These are phyloP conservation scores for Xenopus petersii DNA, from an alignment of 2,797 vertebrate genomes.

Conservation along the genomic window DNA sequence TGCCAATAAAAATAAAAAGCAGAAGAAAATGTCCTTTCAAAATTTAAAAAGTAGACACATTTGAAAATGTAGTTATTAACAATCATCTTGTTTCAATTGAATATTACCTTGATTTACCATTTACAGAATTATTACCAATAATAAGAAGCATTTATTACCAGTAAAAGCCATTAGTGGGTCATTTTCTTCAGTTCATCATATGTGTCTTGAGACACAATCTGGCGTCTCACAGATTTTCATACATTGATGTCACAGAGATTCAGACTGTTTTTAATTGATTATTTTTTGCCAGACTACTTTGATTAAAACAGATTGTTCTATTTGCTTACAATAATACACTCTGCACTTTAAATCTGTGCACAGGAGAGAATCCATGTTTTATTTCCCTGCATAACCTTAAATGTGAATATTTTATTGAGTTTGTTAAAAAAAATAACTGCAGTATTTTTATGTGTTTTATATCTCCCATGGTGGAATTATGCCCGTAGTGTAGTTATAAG, in stretches of 20 bases:
- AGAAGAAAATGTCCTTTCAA: too few relatives aligned
- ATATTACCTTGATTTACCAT: constrained; percentile 83
- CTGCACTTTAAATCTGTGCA: constrained; percentile 62
- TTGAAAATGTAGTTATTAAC: too few relatives aligned
- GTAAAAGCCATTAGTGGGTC: constrained; percentile 84
- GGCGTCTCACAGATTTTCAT: constrained; percentile 83
- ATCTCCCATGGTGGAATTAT: constrained; percentile 43
- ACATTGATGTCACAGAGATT: constrained; percentile 80
- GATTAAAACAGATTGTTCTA: constrained; percentile 77
- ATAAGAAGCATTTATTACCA: constrained; percentile 83
- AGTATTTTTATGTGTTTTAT: constrained; percentile 58
- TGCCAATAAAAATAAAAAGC: too few relatives aligned
- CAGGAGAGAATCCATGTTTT: constrained; percentile 64
- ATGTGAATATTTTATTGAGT: constrained; percentile 55
- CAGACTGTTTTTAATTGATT: constrained; percentile 84
- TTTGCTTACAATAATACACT: constrained; percentile 72
- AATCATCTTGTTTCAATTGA: constrained; percentile 73
- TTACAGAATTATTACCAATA: constrained; percentile 84
- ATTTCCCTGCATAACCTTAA: constrained; percentile 66
- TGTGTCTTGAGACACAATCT: constrained; percentile 84
- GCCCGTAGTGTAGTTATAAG: background rate
- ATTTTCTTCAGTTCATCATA: constrained; percentile 84
- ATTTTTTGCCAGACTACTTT: constrained; percentile 79
- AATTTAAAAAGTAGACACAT: too few relatives aligned
- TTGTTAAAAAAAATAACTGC: too few relatives aligned